Base-by-base conservation (phyloP, 2,797 vertebrate genomes). In the Oreortyx pictus region DNA sequence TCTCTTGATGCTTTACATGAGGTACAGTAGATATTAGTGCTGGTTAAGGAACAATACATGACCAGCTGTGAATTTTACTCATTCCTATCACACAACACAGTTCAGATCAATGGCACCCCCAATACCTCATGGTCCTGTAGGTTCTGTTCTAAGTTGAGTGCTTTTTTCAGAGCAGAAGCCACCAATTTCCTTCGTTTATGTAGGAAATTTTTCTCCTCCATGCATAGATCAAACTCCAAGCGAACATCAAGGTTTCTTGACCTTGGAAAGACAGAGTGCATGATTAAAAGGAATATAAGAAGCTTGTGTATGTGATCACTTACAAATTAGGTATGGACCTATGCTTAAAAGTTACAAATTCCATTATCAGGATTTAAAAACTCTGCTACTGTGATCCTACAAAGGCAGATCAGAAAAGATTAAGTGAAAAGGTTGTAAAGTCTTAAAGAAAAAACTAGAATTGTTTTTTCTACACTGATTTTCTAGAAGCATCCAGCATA, bases 221-320 rank as follows among this genome's bases (percentile, higher is more conserved):
- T 35, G 76, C 98, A 97, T 25, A 98, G 93, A 86, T 98, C 97
- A 78, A 98, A 98, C 31, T 97, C 97, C 95, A 99, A 94, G 43
- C 97, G 98, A 50, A 98, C 96, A 23, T 97, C 97, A 60, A 98
- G 83, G 9, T 91, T 93, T 49, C 92, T 89, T 62, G 93, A 92
- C 92, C 97, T 97, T 74, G 59, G 41, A 33, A 33, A 57, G 56
- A 79, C 7, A 80, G 75, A 73, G 47, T 9, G 29, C 75, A 84
- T 19, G 29, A 83, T 76, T 86, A 92, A 90, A 90, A 1, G 87
- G 7, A 11, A 31, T 20, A 20, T 43, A 46, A 46, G 14, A 52
- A 39, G 35, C 47, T 12, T 16, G 7, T 23, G 35, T 52, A 70
- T 59, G 11, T 4, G 16, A 54, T 46, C 56, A 67, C 24, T 85